Percentiles rank a stretch among this genome's conserved stretches.
phyloP scores from a whole-genome alignment of 2,888 invertebrate species.

The Chymomyza fuscimana region DNA sequence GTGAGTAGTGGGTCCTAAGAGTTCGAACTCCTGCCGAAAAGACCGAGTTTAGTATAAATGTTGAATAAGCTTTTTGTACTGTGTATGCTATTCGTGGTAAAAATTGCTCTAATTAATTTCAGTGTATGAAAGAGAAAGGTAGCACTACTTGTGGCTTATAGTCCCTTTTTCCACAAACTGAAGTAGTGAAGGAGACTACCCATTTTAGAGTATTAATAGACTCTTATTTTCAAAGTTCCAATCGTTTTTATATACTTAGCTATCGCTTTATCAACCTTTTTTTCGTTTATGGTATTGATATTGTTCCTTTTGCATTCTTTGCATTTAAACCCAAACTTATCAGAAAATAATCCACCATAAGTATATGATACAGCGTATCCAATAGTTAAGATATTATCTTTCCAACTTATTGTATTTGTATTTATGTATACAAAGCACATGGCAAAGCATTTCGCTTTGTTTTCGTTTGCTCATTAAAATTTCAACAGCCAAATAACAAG shows the following conservation, averaged over 20 bases:
- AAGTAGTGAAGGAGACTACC: too few relatives aligned
- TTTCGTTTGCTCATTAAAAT: conserved; percentile 49
- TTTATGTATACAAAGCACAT: neutral
- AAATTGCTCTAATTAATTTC: too few relatives aligned
- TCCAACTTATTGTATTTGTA: neutral
- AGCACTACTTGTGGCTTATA: too few relatives aligned
- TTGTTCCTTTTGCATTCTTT: neutral
- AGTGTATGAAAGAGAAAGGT: too few relatives aligned
- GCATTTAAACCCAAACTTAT: neutral
- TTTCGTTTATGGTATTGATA: neutral
- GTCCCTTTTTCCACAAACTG: too few relatives aligned
- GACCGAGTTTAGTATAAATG: too few relatives aligned
- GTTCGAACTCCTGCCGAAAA: too few relatives aligned
- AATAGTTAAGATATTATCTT: neutral
- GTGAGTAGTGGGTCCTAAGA: too few relatives aligned
- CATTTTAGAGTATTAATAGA: too few relatives aligned
- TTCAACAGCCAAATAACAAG: conserved; percentile 33
- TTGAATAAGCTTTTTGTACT: too few relatives aligned
- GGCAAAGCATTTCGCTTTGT: neutral
- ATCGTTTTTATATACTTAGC: neutral
- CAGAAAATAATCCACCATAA: neutral
- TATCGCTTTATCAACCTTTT: neutral
- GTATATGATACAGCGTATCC: neutral
- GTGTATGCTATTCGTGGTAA: too few relatives aligned
- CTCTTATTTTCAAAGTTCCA: neutral